These are phyloP conservation scores for Urechis unicinctus DNA, from an alignment of 2,888 invertebrate genomes.

Conservation along the genomic window DNA sequence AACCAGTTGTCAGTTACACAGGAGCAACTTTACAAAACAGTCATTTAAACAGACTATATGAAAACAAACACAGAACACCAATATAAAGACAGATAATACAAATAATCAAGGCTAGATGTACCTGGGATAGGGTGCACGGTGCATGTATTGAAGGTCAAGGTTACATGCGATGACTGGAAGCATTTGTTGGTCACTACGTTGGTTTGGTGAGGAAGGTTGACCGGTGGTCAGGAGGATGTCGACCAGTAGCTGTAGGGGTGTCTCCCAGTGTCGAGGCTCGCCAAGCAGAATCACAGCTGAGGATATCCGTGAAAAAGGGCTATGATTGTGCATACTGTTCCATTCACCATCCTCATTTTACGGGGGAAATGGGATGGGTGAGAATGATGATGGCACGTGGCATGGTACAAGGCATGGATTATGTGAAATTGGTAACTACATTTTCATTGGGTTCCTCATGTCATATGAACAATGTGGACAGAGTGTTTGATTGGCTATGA, in stretches of 20 bases:
- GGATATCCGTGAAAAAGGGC: no score
- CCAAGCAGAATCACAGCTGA: background rate
- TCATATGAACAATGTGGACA: no score
- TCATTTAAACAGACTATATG: background rate
- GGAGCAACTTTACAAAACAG: background rate
- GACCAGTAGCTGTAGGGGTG: background rate
- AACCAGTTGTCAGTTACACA: background rate
- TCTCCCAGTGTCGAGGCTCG: conserved; percentile 3
- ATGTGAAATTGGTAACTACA: no score
- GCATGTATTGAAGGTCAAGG: conserved; percentile 5
- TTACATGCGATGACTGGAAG: conserved; percentile 3
- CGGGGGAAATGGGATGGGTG: no score
- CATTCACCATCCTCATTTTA: no score
- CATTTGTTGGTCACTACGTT: background rate
- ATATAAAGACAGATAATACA: background rate
- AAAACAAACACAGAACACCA: background rate
- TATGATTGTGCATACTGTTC: no score
- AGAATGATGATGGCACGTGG: no score
- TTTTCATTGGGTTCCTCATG: no score
- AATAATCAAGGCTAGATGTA: background rate
- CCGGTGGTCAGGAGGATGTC: conserved; percentile 3
- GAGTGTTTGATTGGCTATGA: no score
- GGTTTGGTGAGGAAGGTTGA: background rate
- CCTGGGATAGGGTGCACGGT: conserved; percentile 1
- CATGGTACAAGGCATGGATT: no score